These are phyloP conservation scores for Condylura cristata DNA, from an alignment of 2,113 vertebrate species.

Conservation along the genomic window DNA sequence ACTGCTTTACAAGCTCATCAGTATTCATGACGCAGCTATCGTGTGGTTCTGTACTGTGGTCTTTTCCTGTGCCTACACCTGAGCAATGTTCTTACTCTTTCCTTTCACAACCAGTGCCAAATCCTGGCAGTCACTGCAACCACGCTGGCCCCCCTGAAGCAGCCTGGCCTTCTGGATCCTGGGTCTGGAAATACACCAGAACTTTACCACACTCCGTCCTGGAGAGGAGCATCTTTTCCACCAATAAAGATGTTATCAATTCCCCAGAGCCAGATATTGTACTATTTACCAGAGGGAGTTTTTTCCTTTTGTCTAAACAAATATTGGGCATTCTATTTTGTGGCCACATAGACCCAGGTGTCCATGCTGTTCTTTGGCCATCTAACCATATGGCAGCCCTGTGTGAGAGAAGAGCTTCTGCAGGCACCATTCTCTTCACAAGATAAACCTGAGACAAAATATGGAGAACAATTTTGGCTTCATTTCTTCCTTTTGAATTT, in stretches of 20 bases:
- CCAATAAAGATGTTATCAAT: not conserved
- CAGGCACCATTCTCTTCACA: not conserved
- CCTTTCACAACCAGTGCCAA: not conserved
- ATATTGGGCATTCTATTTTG: not conserved
- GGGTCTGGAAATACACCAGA: not conserved
- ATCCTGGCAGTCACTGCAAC: not conserved
- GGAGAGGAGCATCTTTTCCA: not conserved
- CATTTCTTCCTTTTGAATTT: not conserved
- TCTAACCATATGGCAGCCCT: not conserved
- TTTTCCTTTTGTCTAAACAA: slow-evolving; percentile 1
- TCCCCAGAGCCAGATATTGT: not conserved
- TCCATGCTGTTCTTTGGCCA: not conserved
- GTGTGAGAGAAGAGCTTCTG: not conserved
- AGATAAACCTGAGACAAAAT: not conserved
- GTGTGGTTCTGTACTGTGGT: not conserved
- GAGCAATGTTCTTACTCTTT: not conserved
- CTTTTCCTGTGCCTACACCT: not conserved
- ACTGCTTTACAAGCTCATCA: not conserved
- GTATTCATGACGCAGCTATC: slow-evolving; percentile 12
- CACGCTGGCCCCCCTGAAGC: not conserved
- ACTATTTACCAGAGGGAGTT: not conserved
- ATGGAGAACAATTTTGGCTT: not conserved
- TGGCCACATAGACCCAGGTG: not conserved
- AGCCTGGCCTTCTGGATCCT: not conserved
- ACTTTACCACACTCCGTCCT: not conserved